phyloP scores from a whole-genome alignment of 2,797 vertebrate genomes.

The Neosalanx taihuensis region DNA sequence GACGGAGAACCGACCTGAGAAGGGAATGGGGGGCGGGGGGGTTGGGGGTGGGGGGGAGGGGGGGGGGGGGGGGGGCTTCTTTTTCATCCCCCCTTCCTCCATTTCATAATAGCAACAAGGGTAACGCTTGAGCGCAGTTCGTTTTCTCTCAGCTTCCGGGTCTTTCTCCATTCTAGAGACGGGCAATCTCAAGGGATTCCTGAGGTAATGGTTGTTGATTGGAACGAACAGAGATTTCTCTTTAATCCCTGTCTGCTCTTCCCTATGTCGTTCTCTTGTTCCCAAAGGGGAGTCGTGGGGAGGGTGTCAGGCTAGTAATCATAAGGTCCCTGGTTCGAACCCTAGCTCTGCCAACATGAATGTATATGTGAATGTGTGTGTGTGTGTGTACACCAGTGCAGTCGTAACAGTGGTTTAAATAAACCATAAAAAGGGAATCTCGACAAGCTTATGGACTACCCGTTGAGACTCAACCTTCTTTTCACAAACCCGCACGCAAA shows the following conservation, averaged over 20 bases:
- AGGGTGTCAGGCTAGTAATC: too few relatives aligned
- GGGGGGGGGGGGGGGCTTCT: constrained; percentile 44
- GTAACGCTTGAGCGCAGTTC: constrained; percentile 52
- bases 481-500: not conserved
- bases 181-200: constrained; percentile 38
- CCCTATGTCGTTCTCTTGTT: not conserved
- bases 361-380: not conserved
- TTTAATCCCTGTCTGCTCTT: not conserved
- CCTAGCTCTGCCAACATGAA: too few relatives aligned
- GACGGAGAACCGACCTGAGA: constrained; percentile 47
- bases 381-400: not conserved
- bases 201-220: not conserved
- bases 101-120: constrained; percentile 54
- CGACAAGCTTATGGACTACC: not conserved
- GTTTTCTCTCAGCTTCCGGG: constrained; percentile 35
- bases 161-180: constrained; percentile 30
- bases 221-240: not conserved
- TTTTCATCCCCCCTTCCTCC: constrained; percentile 30
- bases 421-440: too few relatives aligned
- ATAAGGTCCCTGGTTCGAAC: too few relatives aligned
- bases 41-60: constrained; percentile 43
- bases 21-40: constrained; percentile 40
- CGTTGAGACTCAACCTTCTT: not conserved
- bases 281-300: too few relatives aligned
- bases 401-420: not conserved